Percentiles rank a stretch among this genome's conserved stretches.
Conservation (phyloP, 2,113 vertebrate species). For the Microtus ochrogaster region DNA sequence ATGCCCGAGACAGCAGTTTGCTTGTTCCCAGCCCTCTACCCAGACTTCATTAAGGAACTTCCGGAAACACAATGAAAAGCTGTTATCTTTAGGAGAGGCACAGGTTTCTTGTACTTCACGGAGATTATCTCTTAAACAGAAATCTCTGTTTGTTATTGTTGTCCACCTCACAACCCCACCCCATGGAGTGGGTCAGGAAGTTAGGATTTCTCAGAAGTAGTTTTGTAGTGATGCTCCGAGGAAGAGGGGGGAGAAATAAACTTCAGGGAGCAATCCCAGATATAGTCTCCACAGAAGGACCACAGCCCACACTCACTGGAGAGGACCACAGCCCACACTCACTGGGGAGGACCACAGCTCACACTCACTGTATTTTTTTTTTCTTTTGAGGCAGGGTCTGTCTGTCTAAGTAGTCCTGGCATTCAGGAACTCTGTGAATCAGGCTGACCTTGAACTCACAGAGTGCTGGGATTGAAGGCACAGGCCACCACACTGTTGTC, state of each 20-base stretch:
- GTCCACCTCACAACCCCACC: neutral
- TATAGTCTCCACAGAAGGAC: neutral
- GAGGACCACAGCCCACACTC: no score
- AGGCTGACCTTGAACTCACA: neutral
- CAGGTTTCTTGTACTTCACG: neutral
- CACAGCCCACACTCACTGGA: no score
- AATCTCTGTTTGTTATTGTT: neutral
- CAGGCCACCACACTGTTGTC: fast-evolving
- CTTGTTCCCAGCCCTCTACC: neutral
- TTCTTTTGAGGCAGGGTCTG: neutral
- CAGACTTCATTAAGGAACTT: conserved; percentile 34
- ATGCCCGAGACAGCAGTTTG: neutral
- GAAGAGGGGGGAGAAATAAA: neutral
- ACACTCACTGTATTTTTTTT: neutral
- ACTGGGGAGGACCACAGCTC: neutral
- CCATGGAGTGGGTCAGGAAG: neutral
- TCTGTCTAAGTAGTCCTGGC: neutral
- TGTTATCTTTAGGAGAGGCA: neutral
- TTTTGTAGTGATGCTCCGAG: neutral
- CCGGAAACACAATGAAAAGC: neutral
- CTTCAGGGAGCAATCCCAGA: neutral
- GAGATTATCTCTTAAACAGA: neutral
- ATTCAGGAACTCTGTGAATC: neutral
- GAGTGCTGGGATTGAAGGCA: neutral
- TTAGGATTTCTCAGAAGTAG: neutral